Evolutionary conservation across 2,888 invertebrate species (phyloP), one percentile per base, ranked within the genome.

Genomic region (Drosophila emarginata): DNA sequence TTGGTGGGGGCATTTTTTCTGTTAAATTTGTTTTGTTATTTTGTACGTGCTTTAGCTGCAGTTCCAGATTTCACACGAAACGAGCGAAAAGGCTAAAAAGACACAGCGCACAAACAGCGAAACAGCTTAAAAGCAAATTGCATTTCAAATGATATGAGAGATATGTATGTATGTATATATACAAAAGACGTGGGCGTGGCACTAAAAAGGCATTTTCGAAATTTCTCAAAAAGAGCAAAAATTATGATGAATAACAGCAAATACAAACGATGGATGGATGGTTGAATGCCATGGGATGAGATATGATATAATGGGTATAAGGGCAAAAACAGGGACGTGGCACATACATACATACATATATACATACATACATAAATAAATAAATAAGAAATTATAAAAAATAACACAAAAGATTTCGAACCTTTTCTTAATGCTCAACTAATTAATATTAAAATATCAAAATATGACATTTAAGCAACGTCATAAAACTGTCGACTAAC

Each of bases 31-130:
- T 65, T 67, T 78, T 63, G 72, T 83, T 78, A 70, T 67, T 66
- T 75, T 76, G 69, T 85, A 83, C 82, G 88, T 83, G 88, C 83
- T 76, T 65, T 50, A 28, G 52, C 61, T 58, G 64, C 72, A 85
- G 80, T 87, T 45, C 80, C 58, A 82, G 68, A 87, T 78, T 83
- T 87, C 88, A 83, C 86, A 85, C 88, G 82, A 87, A 76, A 65
- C 65, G 68, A 69, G 50, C 69, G 67, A 57, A 68, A 60, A 63
- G 60, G 63, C 54, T 60, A 18, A 60, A 65, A 67, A 58, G 45
- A 39, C 21, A 66, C 28, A 45, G 15, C 18, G 36, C 26, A 53
- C 37, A 57, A 56, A 52, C 23, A 52, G 52, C 52, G 26, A 26
- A 52, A 52, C 23, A 52, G 52, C 54, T 54, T 45, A 45, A 54